phyloP scores from a whole-genome alignment of 2,113 vertebrate genomes.

The Rafetus swinhoei region DNA sequence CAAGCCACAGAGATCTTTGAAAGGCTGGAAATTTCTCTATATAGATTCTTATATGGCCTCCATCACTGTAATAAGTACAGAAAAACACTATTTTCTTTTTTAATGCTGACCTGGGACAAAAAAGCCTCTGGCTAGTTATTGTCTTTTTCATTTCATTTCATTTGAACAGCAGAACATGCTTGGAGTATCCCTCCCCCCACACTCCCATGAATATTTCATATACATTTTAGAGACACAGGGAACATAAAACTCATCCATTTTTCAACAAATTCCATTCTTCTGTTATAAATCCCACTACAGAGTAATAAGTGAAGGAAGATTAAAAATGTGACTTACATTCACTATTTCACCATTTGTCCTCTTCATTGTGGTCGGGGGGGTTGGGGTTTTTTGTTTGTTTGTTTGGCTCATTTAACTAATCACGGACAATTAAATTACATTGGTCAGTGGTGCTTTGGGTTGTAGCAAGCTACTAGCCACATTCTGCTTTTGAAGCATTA shows the following conservation, averaged over 20 bases:
- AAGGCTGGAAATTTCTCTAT: conserved; percentile 67
- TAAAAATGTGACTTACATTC: conserved; percentile 25
- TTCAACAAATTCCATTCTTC: conserved; percentile 39
- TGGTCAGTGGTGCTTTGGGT: not conserved
- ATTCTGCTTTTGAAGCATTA: conserved; percentile 11
- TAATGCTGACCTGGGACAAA: conserved; percentile 30
- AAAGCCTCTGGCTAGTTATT: conserved; percentile 15
- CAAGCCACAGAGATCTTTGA: conserved; percentile 71
- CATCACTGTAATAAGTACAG: conserved; percentile 55
- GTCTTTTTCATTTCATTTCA: conserved; percentile 10
- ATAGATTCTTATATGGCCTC: conserved; percentile 56
- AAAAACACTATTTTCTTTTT: conserved; percentile 40
- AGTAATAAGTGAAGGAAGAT: conserved; percentile 44
- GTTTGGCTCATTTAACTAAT: not conserved
- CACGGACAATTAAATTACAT: not conserved
- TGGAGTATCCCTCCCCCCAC: conserved; percentile 5
- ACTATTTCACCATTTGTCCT: conserved; percentile 13
- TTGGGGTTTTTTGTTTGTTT: rapidly evolving
- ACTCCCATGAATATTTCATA: conserved; percentile 69
- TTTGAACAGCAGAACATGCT: conserved; percentile 45
- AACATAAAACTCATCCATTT: conserved; percentile 41
- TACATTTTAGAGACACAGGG: conserved; percentile 48
- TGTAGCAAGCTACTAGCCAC: not conserved
- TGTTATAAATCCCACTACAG: not conserved
- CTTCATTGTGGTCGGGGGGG: not conserved